These are phyloP conservation scores for Nematolebias whitei DNA, from an alignment of 2,113 vertebrate species.

Conservation along the genomic window DNA sequence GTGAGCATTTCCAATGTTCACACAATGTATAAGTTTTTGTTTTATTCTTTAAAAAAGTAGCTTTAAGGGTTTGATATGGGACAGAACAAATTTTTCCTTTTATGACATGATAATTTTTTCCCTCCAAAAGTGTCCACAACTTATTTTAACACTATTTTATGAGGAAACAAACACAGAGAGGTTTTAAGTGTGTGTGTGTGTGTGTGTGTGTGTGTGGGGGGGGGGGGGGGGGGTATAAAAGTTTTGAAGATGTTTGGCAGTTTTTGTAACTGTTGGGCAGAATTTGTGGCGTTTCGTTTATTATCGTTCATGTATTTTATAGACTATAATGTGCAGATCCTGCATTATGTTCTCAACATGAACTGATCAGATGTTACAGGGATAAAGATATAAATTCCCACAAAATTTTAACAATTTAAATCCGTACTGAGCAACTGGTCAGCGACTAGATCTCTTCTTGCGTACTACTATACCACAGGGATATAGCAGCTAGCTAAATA, in stretches of 20 bases:
- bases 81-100: neutral
- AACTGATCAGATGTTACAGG: slow-evolving; percentile 7
- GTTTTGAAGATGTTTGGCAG: neutral
- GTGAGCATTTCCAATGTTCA: no score
- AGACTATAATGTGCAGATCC: neutral
- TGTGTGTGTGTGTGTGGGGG: no score
- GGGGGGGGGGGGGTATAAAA: no score
- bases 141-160: neutral
- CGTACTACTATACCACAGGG: slow-evolving; percentile 27
- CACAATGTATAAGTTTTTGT: neutral
- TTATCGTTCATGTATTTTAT: neutral
- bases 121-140: neutral
- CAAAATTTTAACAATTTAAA: slow-evolving; percentile 29
- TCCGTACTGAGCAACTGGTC: slow-evolving; percentile 19
- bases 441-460: slow-evolving; percentile 35
- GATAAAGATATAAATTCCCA: slow-evolving; percentile 44
- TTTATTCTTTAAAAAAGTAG: neutral
- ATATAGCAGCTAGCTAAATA: slow-evolving; percentile 31
- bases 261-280: slow-evolving; percentile 2
- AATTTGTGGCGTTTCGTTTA: neutral
- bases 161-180: neutral
- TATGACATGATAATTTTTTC: neutral
- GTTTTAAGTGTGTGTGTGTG: no score
- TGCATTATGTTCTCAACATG: neutral
- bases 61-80: no score